These are phyloP conservation scores for Rhegmatorhina hoffmannsi DNA, from an alignment of 2,113 vertebrate genomes.

Conservation along the genomic window DNA sequence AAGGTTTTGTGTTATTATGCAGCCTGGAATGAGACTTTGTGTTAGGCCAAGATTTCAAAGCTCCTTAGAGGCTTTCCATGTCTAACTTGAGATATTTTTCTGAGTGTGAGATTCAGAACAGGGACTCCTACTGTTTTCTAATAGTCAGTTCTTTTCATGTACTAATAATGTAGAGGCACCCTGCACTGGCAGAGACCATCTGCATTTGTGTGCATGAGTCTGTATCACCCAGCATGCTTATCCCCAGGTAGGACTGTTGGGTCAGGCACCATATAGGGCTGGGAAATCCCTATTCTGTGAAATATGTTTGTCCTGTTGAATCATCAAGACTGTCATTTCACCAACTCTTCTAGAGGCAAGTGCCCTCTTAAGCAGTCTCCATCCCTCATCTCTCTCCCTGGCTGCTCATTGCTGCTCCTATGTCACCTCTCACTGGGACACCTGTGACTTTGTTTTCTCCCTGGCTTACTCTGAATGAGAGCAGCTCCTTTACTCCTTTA, in stretches of 20 bases:
- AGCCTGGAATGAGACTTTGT: conserved; percentile 18
- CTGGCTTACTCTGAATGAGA: not conserved
- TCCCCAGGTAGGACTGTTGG: not conserved
- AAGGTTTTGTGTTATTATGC: conserved; percentile 50
- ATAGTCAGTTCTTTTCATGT: conserved; percentile 30
- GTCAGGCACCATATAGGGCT: not conserved
- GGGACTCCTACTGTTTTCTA: conserved; percentile 38
- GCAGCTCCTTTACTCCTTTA: not conserved
- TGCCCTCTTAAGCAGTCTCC: not conserved
- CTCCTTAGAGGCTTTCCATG: conserved; percentile 17
- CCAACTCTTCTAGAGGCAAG: not conserved
- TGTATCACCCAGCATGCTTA: not conserved
- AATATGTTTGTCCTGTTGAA: not conserved
- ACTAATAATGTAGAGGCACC: not conserved
- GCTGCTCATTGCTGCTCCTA: not conserved
- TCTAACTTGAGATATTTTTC: conserved; percentile 1
- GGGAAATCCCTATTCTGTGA: not conserved
- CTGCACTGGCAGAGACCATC: not conserved
- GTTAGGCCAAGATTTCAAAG: conserved; percentile 53
- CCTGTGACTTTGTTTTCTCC: not conserved
- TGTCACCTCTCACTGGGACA: not conserved
- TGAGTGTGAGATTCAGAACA: not conserved
- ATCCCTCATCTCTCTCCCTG: not conserved
- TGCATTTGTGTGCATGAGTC: not conserved
- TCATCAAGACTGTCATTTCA: not conserved